Evolutionary conservation across 2,888 invertebrate species (phyloP).

Genomic region (Erebia palarica): DNA sequence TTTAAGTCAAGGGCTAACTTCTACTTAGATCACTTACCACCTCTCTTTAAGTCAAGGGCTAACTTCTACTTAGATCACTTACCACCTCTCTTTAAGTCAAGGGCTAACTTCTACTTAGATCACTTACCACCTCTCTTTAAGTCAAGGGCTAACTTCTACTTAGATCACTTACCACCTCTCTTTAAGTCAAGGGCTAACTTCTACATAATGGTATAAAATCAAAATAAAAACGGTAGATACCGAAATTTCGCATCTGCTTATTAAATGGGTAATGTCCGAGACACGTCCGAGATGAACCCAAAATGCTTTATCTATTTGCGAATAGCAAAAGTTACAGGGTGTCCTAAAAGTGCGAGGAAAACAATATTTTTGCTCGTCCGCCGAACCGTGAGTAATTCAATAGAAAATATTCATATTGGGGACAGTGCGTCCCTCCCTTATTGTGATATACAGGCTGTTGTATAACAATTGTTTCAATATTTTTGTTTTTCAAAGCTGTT

Average conservation of each 20-base stretch:
- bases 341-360: slow-evolving; percentile 68
- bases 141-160: no score
- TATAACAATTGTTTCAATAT: neutral
- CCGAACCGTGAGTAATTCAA: slow-evolving; percentile 80
- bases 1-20: no score
- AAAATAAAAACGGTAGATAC: no score
- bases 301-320: slow-evolving; percentile 17
- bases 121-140: no score
- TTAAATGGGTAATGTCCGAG: neutral
- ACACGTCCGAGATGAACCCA: neutral
- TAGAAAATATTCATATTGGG: slow-evolving; percentile 81
- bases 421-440: slow-evolving; percentile 63
- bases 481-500: neutral
- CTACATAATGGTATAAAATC: no score
- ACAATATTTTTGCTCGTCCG: slow-evolving; percentile 79
- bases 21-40: no score
- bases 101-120: no score
- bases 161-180: no score
- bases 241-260: neutral
- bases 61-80: no score
- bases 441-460: slow-evolving; percentile 52
- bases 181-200: no score
- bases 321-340: slow-evolving; percentile 44
- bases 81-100: no score
- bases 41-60: no score